These are phyloP conservation scores for Agriopis leucophaearia DNA, from an alignment of 2,888 invertebrate genomes.

Conservation along the genomic window DNA sequence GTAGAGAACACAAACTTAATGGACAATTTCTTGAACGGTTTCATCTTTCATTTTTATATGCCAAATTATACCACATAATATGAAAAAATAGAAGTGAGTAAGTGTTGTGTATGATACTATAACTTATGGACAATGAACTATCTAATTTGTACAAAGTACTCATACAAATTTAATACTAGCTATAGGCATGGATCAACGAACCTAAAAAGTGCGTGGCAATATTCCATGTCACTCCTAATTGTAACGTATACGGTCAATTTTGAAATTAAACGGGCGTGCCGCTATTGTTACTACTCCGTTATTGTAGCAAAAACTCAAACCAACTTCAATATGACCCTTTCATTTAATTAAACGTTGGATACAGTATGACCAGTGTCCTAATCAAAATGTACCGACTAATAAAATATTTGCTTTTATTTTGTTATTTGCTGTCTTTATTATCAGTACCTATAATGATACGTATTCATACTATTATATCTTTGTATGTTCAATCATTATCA, in stretches of 20 bases:
- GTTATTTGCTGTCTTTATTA: neutral
- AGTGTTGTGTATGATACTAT: neutral
- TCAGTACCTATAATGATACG: neutral
- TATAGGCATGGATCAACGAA: conserved; percentile 13
- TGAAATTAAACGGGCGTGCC: conserved; percentile 20
- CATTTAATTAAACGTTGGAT: conserved; percentile 10
- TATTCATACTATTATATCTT: neutral
- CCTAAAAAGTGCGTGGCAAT: conserved; percentile 21
- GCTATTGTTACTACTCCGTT: conserved; percentile 9
- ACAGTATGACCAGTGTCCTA: conserved; percentile 10
- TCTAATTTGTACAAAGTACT: conserved; percentile 1
- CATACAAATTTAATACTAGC: too few relatives aligned
- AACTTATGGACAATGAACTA: conserved; percentile 15
- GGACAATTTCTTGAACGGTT: too few relatives aligned
- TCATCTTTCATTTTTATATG: too few relatives aligned
- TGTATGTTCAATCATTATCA: neutral
- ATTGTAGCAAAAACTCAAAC: conserved; percentile 26
- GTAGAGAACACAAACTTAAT: too few relatives aligned
- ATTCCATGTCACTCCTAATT: conserved; percentile 25
- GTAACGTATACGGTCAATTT: conserved; percentile 15
- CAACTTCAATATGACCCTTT: conserved; percentile 19
- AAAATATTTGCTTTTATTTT: neutral
- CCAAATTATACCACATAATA: too few relatives aligned
- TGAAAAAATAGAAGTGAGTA: too few relatives aligned
- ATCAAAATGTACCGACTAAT: conserved; percentile 1